A percentile compares a stretch with the other conserved stretches of the same genome.
These are phyloP conservation scores for Bos javanicus DNA, from an alignment of 2,113 vertebrate genomes.

Conservation along the genomic window DNA sequence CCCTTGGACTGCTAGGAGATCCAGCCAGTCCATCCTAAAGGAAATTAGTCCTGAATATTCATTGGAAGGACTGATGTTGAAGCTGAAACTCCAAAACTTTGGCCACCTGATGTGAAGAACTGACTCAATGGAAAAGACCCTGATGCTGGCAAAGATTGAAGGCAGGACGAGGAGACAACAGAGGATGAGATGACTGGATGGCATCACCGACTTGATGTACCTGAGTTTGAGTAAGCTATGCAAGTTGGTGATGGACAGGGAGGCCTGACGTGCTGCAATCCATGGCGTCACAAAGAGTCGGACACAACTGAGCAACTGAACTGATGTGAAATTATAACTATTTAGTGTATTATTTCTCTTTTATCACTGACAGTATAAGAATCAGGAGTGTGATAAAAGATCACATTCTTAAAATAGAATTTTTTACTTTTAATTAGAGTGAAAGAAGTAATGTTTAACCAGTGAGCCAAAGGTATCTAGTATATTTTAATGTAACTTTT, in stretches of 20 bases:
- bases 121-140: not conserved
- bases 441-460: not conserved
- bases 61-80: not conserved
- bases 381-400: not conserved
- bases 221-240: not conserved
- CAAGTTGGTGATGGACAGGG: not conserved
- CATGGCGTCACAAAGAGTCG: not conserved
- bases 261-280: fast-evolving
- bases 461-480: not conserved
- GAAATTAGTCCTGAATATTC: not conserved
- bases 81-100: not conserved
- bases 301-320: not conserved
- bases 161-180: not conserved
- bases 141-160: not conserved
- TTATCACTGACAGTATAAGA: not conserved
- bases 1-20: not conserved
- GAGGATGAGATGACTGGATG: not conserved
- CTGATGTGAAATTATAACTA: not conserved
- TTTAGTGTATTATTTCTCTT: not conserved
- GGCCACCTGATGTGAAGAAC: not conserved
- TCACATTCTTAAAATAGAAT: not conserved
- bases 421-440: conserved; percentile 20
- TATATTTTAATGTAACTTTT: conserved; percentile 8
- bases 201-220: not conserved
- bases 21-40: not conserved